Conservation (phyloP, 1,140 invertebrate species). For the Drosophila lini region DNA sequence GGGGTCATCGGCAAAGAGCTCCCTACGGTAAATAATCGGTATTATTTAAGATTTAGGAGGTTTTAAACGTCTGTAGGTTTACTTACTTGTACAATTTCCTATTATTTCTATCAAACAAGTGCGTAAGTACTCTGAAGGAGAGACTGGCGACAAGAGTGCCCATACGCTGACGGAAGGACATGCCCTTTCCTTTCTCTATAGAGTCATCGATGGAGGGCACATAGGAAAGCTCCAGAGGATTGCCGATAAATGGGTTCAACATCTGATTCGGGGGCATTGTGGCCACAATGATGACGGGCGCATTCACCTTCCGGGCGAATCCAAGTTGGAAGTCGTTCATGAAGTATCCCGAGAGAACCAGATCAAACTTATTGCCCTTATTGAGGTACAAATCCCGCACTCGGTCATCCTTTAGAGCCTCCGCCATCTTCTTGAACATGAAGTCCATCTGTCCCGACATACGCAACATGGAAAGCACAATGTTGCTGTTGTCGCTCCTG, state of each 20-base stretch:
- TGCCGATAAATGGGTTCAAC: constrained; percentile 43
- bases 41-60: background rate
- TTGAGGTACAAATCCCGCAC: constrained; percentile 54
- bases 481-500: constrained; percentile 30
- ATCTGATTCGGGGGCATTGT: constrained; percentile 28
- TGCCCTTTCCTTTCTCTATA: constrained; percentile 6
- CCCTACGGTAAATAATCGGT: background rate
- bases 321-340: constrained; percentile 62
- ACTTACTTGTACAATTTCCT: constrained; percentile 30
- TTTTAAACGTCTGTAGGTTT: background rate
- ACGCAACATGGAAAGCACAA: constrained; percentile 13
- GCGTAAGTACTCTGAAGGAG: background rate
- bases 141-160: background rate
- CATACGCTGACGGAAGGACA: constrained; percentile 36
- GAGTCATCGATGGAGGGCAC: constrained; percentile 33
- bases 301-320: constrained; percentile 63
- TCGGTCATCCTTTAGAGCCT: constrained; percentile 22
- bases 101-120: background rate
- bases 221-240: constrained; percentile 49
- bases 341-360: constrained; percentile 63
- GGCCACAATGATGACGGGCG: constrained; percentile 46
- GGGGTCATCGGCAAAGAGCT: constrained; percentile 49
- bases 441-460: constrained; percentile 12
- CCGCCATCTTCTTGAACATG: constrained; percentile 35
- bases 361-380: constrained; percentile 58